Evolutionary conservation across 2,888 invertebrate species (phyloP).

Genomic region (Carterocephalus palaemon): DNA sequence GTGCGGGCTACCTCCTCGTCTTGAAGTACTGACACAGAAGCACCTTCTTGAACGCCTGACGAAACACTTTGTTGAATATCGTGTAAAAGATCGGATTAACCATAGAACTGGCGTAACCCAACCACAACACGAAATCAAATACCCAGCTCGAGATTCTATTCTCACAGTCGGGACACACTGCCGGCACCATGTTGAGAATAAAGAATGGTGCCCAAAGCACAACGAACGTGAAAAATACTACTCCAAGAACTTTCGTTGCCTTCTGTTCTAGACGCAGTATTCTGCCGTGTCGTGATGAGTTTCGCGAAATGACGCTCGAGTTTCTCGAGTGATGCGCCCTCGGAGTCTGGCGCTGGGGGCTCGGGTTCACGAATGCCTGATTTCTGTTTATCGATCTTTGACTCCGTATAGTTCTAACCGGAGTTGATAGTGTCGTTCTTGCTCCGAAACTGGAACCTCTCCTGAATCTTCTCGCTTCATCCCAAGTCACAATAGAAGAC

Average conservation of each 20-base stretch:
- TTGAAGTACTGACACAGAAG: constrained; percentile 86
- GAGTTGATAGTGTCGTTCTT: constrained; percentile 79
- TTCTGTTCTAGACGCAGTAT: constrained; percentile 95
- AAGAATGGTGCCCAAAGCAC: constrained; percentile 98
- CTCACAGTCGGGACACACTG: constrained; percentile 89
- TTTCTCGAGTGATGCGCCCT: constrained; percentile 87
- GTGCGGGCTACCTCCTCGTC: constrained; percentile 68
- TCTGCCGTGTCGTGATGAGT: constrained; percentile 89
- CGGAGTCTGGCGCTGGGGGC: constrained; percentile 73
- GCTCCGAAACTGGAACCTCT: constrained; percentile 86
- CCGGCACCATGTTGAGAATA: constrained; percentile 91
- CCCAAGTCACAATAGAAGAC: constrained; percentile 89
- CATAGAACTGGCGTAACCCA: constrained; percentile 96
- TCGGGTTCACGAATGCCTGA: constrained; percentile 53
- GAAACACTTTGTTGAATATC: constrained; percentile 95
- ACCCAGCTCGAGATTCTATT: constrained; percentile 86
- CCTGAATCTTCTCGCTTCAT: constrained; percentile 80
- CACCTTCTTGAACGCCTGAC: constrained; percentile 93
- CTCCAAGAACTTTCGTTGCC: constrained; percentile 96
- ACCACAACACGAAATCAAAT: constrained; percentile 93
- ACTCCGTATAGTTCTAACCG: constrained; percentile 58
- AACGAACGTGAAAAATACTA: constrained; percentile 96
- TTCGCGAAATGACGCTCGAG: constrained; percentile 88
- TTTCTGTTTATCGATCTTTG: constrained; percentile 53
- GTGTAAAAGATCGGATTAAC: constrained; percentile 98